A percentile compares a stretch with the other conserved stretches of the same genome.
phyloP scores from a whole-genome alignment of 2,113 vertebrate genomes.

The Dasyurus viverrinus region DNA sequence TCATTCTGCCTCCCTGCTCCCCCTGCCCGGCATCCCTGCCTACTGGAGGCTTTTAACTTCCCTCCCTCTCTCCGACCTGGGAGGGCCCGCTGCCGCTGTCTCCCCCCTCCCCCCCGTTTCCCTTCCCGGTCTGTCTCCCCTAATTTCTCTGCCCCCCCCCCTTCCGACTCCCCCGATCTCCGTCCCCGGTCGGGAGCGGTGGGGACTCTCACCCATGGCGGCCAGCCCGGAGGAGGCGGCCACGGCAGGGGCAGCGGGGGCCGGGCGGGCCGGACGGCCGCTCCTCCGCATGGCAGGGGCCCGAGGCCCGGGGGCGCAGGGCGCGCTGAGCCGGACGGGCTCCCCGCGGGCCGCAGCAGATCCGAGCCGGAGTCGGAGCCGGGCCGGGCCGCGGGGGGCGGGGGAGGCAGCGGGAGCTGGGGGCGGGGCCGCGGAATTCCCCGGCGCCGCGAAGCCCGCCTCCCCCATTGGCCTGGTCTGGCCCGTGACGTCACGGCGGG shows the following conservation, averaged over 20 bases:
- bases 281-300: background rate
- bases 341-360: background rate
- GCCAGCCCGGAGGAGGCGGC: conserved; percentile 67
- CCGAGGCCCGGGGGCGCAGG: conserved; percentile 40
- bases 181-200: background rate
- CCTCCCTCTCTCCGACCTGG: background rate
- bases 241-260: conserved; percentile 47
- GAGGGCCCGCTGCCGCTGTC: background rate
- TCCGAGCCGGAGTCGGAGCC: background rate
- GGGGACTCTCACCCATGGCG: conserved; percentile 62
- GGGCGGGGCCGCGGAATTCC: conserved; percentile 64
- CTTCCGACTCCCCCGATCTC: background rate
- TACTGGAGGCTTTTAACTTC: no score
- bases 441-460: conserved; percentile 66
- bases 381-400: conserved; percentile 65
- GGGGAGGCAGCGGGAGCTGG: conserved; percentile 66
- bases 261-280: conserved; percentile 61
- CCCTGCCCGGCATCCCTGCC: background rate
- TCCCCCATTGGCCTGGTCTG: conserved; percentile 32
- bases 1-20: no score
- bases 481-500: conserved; percentile 59
- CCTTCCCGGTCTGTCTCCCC: background rate
- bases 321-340: background rate
- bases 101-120: background rate
- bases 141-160: no score